These are phyloP conservation scores for Hetaerina americana DNA, from an alignment of 1,140 invertebrate species.

Conservation along the genomic window DNA sequence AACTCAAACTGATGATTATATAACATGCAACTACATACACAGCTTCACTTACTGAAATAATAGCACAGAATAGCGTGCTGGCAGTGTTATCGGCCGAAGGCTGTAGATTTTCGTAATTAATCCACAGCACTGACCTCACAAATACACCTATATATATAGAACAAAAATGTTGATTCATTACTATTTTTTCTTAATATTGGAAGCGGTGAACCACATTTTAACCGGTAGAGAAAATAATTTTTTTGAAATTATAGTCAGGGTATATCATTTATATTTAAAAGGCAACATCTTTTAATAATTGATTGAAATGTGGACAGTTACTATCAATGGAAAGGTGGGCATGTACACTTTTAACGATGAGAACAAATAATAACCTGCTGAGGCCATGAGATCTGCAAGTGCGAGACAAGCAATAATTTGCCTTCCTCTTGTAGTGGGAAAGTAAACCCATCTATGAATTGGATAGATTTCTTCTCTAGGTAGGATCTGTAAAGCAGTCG, in stretches of 20 bases:
- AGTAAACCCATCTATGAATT: constrained; percentile 34
- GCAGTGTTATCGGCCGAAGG: constrained; percentile 45
- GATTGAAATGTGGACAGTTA: too few relatives aligned
- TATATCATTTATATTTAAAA: too few relatives aligned
- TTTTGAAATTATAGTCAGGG: too few relatives aligned
- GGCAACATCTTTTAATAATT: too few relatives aligned
- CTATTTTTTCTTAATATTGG: too few relatives aligned
- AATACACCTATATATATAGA: constrained; percentile 47
- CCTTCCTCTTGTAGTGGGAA: constrained; percentile 44
- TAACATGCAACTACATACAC: too few relatives aligned
- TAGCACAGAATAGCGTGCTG: constrained; percentile 53
- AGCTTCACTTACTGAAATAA: constrained; percentile 49
- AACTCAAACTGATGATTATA: too few relatives aligned
- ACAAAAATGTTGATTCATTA: too few relatives aligned
- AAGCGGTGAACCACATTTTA: too few relatives aligned
- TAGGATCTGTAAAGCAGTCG: constrained; percentile 30
- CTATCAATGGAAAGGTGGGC: too few relatives aligned
- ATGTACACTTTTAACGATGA: constrained; percentile 2
- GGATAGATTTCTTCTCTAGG: constrained; percentile 30
- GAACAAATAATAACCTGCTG: constrained; percentile 40
- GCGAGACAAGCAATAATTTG: constrained; percentile 65
- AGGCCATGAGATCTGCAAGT: constrained; percentile 59
- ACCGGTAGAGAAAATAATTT: too few relatives aligned
- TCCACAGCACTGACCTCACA: constrained; percentile 52
- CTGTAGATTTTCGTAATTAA: constrained; percentile 49